Evolutionary conservation across 1,140 invertebrate species (phyloP).

Genomic region (Eurosta solidaginis): DNA sequence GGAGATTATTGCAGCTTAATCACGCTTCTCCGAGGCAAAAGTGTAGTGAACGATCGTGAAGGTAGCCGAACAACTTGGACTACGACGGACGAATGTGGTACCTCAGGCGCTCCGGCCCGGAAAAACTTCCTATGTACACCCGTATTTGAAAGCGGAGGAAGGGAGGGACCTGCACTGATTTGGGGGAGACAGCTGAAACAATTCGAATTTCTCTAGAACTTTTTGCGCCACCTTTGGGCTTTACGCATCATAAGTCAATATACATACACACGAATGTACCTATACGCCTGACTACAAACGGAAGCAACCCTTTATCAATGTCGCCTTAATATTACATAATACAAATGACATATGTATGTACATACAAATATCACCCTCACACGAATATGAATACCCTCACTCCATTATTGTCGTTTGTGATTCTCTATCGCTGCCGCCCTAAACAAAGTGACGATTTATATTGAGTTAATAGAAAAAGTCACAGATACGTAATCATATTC

Average conservation of each 20-base stretch:
- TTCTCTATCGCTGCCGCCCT: background rate
- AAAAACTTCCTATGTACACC: too few relatives aligned
- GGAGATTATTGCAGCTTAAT: too few relatives aligned
- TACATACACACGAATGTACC: background rate
- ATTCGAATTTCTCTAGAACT: background rate
- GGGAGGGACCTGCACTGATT: too few relatives aligned
- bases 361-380: background rate
- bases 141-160: too few relatives aligned
- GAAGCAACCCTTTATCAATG: conserved; percentile 1
- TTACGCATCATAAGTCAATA: background rate
- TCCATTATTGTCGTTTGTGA: background rate
- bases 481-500: conserved; percentile 40
- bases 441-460: conserved; percentile 44
- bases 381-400: background rate
- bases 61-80: too few relatives aligned
- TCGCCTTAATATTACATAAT: background rate
- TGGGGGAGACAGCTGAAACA: background rate
- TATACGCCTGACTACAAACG: background rate
- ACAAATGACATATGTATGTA: background rate
- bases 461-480: conserved; percentile 54
- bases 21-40: too few relatives aligned
- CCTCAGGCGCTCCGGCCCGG: too few relatives aligned
- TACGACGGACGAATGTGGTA: too few relatives aligned
- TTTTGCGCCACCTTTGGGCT: background rate
- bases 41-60: too few relatives aligned